These are phyloP conservation scores for Pogonocherus hispidulus DNA, from an alignment of 2,888 invertebrate species.

Conservation along the genomic window DNA sequence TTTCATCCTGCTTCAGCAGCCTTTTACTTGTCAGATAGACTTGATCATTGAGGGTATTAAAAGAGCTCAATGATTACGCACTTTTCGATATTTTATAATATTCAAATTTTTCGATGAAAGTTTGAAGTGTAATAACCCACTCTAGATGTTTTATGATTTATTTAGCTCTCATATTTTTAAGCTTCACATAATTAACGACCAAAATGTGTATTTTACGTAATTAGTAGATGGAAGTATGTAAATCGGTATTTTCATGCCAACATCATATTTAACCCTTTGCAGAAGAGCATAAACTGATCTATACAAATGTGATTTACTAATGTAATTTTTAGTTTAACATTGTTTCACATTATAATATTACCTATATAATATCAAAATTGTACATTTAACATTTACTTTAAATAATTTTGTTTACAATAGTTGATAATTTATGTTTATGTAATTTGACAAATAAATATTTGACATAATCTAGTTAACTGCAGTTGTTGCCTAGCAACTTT, in stretches of 20 bases:
- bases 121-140: slow-evolving; percentile 39
- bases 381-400: too few relatives aligned
- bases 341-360: too few relatives aligned
- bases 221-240: neutral
- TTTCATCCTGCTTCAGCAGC: slow-evolving; percentile 68
- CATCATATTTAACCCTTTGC: neutral
- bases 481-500: too few relatives aligned
- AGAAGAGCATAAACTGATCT: too few relatives aligned
- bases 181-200: slow-evolving; percentile 6
- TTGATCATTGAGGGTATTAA: slow-evolving; percentile 67
- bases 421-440: too few relatives aligned
- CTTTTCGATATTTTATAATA: slow-evolving; percentile 55
- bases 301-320: too few relatives aligned
- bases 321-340: too few relatives aligned
- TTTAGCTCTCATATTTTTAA: slow-evolving; percentile 2
- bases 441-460: too few relatives aligned
- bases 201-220: neutral
- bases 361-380: too few relatives aligned
- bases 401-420: too few relatives aligned
- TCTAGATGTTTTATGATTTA: slow-evolving; percentile 5
- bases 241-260: neutral
- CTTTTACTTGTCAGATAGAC: slow-evolving; percentile 68
- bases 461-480: too few relatives aligned
- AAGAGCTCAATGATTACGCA: slow-evolving; percentile 63
- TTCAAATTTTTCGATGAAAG: slow-evolving; percentile 46